Evolutionary conservation across 2,888 invertebrate species (phyloP).

Genomic region (Leptogaster cylindrica): DNA sequence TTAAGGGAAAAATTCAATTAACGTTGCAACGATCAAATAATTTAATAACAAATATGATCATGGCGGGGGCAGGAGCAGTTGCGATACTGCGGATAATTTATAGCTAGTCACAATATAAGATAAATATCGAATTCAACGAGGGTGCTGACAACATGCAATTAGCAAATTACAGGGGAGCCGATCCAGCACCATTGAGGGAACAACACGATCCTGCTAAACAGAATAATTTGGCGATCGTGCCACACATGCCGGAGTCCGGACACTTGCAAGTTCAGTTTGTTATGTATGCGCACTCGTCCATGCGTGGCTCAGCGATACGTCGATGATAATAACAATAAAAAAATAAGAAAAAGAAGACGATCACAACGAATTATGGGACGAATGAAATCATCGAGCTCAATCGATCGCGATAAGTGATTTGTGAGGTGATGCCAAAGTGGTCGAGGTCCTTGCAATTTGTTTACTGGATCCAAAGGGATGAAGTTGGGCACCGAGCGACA

Average conservation of each 20-base stretch:
- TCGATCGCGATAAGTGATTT: not conserved
- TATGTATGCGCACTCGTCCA: not conserved
- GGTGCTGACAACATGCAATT: conserved; percentile 34
- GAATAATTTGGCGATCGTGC: conserved; percentile 31
- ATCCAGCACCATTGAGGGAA: not conserved
- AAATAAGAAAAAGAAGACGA: too few species aligned
- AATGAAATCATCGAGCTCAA: not conserved
- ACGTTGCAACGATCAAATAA: conserved; percentile 30
- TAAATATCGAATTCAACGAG: conserved; percentile 29
- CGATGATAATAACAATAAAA: too few species aligned
- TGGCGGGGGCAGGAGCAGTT: conserved; percentile 1
- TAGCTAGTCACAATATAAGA: conserved; percentile 27
- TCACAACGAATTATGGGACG: conserved; percentile 9
- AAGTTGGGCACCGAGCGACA: too few species aligned
- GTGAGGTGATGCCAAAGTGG: conserved; percentile 11
- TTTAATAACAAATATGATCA: conserved; percentile 34
- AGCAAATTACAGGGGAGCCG: conserved; percentile 31
- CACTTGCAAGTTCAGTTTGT: not conserved
- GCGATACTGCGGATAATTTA: conserved; percentile 28
- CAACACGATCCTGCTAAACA: conserved; percentile 13
- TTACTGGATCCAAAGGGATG: not conserved
- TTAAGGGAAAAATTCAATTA: conserved; percentile 23
- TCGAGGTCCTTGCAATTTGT: conserved; percentile 1
- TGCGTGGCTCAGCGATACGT: not conserved
- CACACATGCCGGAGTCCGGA: not conserved